A percentile compares a stretch with the other conserved stretches of the same genome.
Evolutionary conservation across 2,888 invertebrate genomes (phyloP).

Genomic region (Petrolisthes manimaculis): DNA sequence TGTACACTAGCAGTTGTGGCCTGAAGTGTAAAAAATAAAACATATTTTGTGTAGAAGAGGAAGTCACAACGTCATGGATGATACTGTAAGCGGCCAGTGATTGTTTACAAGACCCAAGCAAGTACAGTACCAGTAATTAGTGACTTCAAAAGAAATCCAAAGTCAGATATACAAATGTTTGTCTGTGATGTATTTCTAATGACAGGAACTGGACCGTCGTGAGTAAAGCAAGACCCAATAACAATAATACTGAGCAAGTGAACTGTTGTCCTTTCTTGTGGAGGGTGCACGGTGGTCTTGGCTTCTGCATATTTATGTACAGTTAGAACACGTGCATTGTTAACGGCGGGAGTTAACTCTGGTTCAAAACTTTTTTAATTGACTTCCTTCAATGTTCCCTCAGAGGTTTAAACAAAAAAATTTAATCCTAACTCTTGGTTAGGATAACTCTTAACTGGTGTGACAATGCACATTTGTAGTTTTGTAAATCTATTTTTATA

Average conservation of each 20-base stretch:
- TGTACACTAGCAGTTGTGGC: conserved; percentile 22
- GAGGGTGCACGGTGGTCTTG: conserved; percentile 47
- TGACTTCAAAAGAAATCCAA: conserved; percentile 45
- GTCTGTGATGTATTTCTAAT: conserved; percentile 55
- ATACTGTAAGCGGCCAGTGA: conserved; percentile 6
- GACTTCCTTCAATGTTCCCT: conserved; percentile 31
- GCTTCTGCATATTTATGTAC: conserved; percentile 59
- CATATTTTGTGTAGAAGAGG: conserved; percentile 6
- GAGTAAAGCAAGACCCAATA: conserved; percentile 29
- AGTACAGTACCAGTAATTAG: not conserved
- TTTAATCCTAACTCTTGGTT: conserved; percentile 31
- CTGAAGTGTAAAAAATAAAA: conserved; percentile 8
- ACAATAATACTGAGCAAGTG: conserved; percentile 17
- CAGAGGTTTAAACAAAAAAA: conserved; percentile 21
- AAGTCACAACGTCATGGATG: not conserved
- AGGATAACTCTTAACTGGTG: conserved; percentile 40
- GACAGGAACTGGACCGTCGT: conserved; percentile 26
- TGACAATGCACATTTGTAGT: conserved; percentile 65
- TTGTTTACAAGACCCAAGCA: not conserved
- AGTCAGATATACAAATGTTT: conserved; percentile 49
- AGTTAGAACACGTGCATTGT: conserved; percentile 61
- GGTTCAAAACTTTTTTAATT: conserved; percentile 43
- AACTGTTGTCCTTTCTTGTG: conserved; percentile 45
- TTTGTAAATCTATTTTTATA: conserved; percentile 66
- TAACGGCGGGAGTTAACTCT: conserved; percentile 41